Evolutionary conservation across 1,140 invertebrate genomes (phyloP).

Genomic region (Chymomyza costata): DNA sequence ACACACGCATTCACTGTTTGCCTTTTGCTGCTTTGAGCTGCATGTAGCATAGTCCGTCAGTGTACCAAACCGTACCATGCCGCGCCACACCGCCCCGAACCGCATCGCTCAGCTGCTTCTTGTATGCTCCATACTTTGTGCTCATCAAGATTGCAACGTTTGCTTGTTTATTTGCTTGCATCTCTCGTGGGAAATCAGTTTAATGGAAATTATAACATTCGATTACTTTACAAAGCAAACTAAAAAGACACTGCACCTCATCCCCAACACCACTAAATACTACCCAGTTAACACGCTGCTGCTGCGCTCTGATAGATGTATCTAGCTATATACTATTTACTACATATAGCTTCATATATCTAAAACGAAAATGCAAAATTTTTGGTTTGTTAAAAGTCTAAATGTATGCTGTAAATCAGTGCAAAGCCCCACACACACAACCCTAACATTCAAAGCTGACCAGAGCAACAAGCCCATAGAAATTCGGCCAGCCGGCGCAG

Average conservation of each 20-base stretch:
- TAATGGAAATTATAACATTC: slow-evolving; percentile 73
- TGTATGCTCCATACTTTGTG: not conserved
- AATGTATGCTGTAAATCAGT: slow-evolving; percentile 49
- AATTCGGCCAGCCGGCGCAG: slow-evolving; percentile 21
- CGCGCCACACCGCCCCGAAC: not conserved
- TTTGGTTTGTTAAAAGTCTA: slow-evolving; percentile 55
- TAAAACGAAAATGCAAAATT: too few relatives aligned
- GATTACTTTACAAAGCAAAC: slow-evolving; percentile 64
- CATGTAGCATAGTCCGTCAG: slow-evolving; percentile 28
- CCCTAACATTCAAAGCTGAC: not conserved
- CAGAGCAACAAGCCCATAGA: slow-evolving; percentile 8
- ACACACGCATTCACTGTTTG: not conserved
- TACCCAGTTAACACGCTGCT: too few relatives aligned
- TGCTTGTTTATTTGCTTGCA: slow-evolving; percentile 51
- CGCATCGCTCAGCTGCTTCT: slow-evolving; percentile 4
- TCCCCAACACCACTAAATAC: not conserved
- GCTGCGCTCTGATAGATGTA: too few relatives aligned
- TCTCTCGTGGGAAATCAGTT: slow-evolving; percentile 65
- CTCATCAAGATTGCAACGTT: slow-evolving; percentile 61
- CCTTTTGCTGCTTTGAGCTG: slow-evolving; percentile 31
- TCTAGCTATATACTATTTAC: too few relatives aligned
- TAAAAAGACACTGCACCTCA: slow-evolving; percentile 20
- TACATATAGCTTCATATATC: too few relatives aligned
- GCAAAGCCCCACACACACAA: slow-evolving; percentile 5
- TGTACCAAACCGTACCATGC: slow-evolving; percentile 7